Conservation (phyloP, 2,888 invertebrate species). For the Pantelozetes paolii region DNA sequence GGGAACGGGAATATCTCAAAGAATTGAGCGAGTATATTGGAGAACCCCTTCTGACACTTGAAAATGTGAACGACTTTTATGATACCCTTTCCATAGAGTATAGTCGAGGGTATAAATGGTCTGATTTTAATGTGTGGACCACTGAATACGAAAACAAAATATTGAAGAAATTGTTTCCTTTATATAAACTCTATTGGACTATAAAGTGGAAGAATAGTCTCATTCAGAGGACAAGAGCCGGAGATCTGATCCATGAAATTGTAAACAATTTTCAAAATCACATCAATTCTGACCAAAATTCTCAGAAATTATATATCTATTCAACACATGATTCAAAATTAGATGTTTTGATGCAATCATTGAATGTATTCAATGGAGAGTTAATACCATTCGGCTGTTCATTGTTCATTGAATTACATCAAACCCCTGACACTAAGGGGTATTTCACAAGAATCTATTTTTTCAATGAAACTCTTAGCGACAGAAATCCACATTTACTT, state of each 20-base stretch:
- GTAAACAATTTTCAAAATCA: not conserved
- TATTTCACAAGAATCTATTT: conserved; percentile 33
- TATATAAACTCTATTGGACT: not conserved
- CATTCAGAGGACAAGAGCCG: conserved; percentile 23
- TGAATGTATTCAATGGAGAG: conserved; percentile 32
- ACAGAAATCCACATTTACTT: conserved; percentile 19
- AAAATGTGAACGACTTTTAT: not conserved
- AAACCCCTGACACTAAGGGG: not conserved
- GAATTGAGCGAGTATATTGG: not conserved
- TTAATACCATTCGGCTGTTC: conserved; percentile 33
- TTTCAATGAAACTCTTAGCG: conserved; percentile 36
- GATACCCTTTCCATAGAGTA: conserved; percentile 30
- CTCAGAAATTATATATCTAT: conserved; percentile 5
- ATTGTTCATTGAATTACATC: conserved; percentile 39
- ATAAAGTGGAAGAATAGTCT: not conserved
- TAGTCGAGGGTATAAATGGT: conserved; percentile 23
- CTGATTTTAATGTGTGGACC: not conserved
- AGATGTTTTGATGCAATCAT: conserved; percentile 26
- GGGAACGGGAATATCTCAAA: not conserved
- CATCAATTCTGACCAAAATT: not conserved
- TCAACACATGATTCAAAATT: conserved; percentile 41
- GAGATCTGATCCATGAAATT: conserved; percentile 14
- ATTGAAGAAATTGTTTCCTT: not conserved
- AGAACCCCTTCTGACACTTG: not conserved
- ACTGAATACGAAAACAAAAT: conserved; percentile 5